Evolutionary conservation across 1,140 invertebrate species (phyloP).

Genomic region (Protaetia brevitarsis): DNA sequence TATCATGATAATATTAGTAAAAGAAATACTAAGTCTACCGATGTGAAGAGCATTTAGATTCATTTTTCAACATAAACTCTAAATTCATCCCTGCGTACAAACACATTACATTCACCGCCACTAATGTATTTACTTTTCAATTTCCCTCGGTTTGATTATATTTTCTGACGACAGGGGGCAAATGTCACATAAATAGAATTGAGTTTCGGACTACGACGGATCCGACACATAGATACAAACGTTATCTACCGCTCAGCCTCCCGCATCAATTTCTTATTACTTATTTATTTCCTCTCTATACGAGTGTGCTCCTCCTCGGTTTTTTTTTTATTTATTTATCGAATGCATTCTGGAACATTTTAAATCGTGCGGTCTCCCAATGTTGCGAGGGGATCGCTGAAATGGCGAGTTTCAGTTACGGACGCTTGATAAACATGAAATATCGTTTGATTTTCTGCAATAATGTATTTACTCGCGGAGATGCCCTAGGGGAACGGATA

Average conservation of each 20-base stretch:
- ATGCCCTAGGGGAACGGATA: too few species aligned
- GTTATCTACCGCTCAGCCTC: not conserved
- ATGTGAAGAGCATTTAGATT: too few species aligned
- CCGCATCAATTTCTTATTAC: constrained; percentile 3
- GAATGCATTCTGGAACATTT: not conserved
- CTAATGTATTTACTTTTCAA: constrained; percentile 10
- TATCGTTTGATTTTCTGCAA: constrained; percentile 1
- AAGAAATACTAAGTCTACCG: too few species aligned
- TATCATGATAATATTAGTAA: too few species aligned
- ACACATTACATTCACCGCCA: not conserved
- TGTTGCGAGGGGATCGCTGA: not conserved
- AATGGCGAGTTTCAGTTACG: not conserved
- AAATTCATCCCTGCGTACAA: not conserved
- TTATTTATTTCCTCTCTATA: constrained; percentile 1
- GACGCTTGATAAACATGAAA: constrained; percentile 1
- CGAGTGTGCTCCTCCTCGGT: not conserved
- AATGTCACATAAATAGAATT: constrained; percentile 7
- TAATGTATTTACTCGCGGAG: constrained; percentile 2
- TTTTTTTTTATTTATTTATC: not conserved
- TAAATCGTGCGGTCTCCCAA: not conserved
- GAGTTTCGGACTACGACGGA: not conserved
- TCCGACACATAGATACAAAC: not conserved
- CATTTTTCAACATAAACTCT: not conserved
- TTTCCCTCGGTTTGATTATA: constrained; percentile 1
- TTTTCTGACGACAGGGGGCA: not conserved